phyloP scores from a whole-genome alignment of 2,113 vertebrate genomes.

The Bubo bubo region DNA sequence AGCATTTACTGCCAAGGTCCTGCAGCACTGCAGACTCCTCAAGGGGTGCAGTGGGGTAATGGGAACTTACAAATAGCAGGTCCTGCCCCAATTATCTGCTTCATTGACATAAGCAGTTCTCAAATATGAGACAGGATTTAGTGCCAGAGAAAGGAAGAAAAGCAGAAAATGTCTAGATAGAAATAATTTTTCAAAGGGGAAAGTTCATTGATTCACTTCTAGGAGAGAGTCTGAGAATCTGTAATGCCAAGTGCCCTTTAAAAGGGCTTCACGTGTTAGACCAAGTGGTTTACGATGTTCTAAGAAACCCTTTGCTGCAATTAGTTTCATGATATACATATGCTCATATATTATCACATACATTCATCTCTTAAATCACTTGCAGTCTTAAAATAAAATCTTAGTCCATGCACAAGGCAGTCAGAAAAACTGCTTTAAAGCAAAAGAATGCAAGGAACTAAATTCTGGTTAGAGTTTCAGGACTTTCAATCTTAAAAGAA shows the following conservation, averaged over 20 bases:
- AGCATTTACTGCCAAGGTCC: background rate
- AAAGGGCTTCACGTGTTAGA: background rate
- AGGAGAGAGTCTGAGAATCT: background rate
- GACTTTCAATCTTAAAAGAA: background rate
- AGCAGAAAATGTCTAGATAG: background rate
- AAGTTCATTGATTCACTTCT: conserved; percentile 1
- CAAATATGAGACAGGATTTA: conserved; percentile 4
- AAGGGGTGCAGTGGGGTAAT: background rate
- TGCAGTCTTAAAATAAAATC: background rate
- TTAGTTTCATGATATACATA: background rate
- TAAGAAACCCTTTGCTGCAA: conserved; percentile 3
- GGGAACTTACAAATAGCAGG: background rate
- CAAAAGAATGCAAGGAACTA: background rate
- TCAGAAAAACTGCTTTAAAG: background rate
- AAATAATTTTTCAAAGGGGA: background rate
- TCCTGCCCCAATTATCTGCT: conserved; percentile 18
- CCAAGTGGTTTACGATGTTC: conserved; percentile 20
- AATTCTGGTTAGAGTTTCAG: background rate
- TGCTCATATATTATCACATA: background rate
- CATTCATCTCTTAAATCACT: background rate
- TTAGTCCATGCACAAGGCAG: background rate
- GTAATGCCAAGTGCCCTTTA: conserved; percentile 8
- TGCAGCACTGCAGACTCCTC: background rate
- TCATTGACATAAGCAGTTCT: conserved; percentile 3
- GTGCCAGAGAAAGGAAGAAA: background rate